These are phyloP conservation scores for Platycheirus albimanus DNA, from an alignment of 2,888 invertebrate genomes.

Conservation along the genomic window DNA sequence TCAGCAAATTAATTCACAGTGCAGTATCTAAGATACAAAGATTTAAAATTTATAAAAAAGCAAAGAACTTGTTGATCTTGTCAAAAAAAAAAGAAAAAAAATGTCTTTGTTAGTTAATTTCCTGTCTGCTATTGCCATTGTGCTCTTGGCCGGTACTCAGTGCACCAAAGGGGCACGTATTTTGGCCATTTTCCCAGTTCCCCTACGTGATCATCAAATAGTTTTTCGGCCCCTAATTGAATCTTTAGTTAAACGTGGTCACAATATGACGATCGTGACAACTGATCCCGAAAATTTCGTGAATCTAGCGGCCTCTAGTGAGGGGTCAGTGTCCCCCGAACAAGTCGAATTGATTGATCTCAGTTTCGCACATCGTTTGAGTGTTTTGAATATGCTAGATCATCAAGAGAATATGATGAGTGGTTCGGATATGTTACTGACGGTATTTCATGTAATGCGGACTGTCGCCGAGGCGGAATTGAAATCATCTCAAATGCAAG, in stretches of 20 bases:
- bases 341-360: conserved; percentile 81
- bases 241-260: conserved; percentile 81
- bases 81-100: conserved; percentile 18
- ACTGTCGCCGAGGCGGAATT: conserved; percentile 76
- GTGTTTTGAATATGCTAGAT: conserved; percentile 74
- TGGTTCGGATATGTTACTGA: conserved; percentile 75
- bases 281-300: conserved; percentile 82
- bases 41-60: neutral
- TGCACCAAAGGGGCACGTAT: conserved; percentile 76
- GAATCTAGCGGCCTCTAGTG: conserved; percentile 22
- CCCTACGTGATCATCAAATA: conserved; percentile 83
- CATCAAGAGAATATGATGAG: conserved; percentile 73
- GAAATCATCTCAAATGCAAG: conserved; percentile 76
- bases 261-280: conserved; percentile 82
- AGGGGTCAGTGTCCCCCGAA: conserved; percentile 43
- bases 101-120: conserved; percentile 49
- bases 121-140: conserved; percentile 35
- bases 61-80: neutral
- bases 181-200: conserved; percentile 81
- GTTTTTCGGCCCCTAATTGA: conserved; percentile 82
- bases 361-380: conserved; percentile 76
- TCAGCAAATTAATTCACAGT: conserved; percentile 37
- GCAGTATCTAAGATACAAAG: conserved; percentile 68
- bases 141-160: conserved; percentile 39
- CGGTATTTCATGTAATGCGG: conserved; percentile 76